A percentile compares a stretch with the other conserved stretches of the same genome.
These are phyloP conservation scores for Microcebus murinus DNA, from an alignment of 2,113 vertebrate genomes.

Conservation along the genomic window DNA sequence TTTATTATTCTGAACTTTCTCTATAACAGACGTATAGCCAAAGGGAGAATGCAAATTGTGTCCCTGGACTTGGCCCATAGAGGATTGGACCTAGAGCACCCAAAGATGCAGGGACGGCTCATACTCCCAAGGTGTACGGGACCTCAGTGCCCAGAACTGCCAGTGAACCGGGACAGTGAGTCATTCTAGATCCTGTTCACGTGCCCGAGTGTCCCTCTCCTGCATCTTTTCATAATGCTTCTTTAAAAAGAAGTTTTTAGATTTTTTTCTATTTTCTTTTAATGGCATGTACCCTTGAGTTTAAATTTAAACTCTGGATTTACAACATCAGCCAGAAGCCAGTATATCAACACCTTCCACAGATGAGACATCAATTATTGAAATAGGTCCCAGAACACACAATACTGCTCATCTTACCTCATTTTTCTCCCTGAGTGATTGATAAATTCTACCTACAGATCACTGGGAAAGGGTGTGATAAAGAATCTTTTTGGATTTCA, in stretches of 20 bases:
- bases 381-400: background rate
- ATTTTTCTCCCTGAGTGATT: constrained; percentile 68
- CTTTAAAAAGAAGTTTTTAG: constrained; percentile 1
- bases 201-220: background rate
- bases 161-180: background rate
- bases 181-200: background rate
- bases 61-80: background rate
- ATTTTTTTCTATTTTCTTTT: constrained; percentile 17
- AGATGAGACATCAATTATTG: constrained; percentile 57
- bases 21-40: background rate
- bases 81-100: background rate
- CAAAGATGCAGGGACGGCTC: background rate
- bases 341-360: constrained; percentile 29
- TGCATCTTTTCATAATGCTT: background rate
- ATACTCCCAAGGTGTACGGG: background rate
- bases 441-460: constrained; percentile 61
- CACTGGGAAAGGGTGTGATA: constrained; percentile 40
- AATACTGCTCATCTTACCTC: background rate
- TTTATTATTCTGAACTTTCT: constrained; percentile 2
- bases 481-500: constrained; percentile 52
- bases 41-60: background rate
- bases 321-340: constrained; percentile 53
- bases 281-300: constrained; percentile 39
- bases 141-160: background rate
- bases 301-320: constrained; percentile 71